phyloP scores from a whole-genome alignment of 64 coral and sea anemone species.

The Stylophora pistillata region DNA sequence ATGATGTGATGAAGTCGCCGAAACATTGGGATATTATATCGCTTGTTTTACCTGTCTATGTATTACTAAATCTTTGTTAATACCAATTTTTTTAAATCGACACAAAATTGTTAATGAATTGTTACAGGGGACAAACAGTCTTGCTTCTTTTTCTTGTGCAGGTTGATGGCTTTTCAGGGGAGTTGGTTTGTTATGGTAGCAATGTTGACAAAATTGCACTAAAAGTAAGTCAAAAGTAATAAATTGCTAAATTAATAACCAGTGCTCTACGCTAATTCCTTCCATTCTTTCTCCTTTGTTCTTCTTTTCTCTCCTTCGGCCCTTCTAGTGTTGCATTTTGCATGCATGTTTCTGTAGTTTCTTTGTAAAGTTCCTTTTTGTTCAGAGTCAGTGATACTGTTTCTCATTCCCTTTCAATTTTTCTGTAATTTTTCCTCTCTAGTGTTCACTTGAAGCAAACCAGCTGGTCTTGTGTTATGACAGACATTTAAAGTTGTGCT shows the following conservation, averaged over 20 bases:
- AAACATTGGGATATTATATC: too few relatives aligned
- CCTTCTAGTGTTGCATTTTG: too few relatives aligned
- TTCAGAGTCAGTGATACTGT: background rate
- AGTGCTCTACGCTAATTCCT: too few relatives aligned
- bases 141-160: background rate
- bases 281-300: too few relatives aligned
- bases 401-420: background rate
- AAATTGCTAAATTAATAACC: background rate
- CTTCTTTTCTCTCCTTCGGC: background rate
- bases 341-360: too few relatives aligned
- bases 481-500: constrained; percentile 44
- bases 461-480: constrained; percentile 51
- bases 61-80: too few relatives aligned
- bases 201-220: constrained; percentile 29
- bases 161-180: constrained; percentile 24
- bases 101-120: background rate
- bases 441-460: constrained; percentile 18
- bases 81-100: too few relatives aligned
- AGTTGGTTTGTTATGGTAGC: constrained; percentile 24
- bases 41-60: too few relatives aligned
- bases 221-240: background rate
- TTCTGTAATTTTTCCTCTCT: background rate
- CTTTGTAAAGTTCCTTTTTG: too few relatives aligned
- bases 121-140: background rate
- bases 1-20: too few relatives aligned